Evolutionary conservation across 2,888 invertebrate species (phyloP), one percentile per base, ranked within the genome.

Genomic region (Zele albiditarsus): DNA sequence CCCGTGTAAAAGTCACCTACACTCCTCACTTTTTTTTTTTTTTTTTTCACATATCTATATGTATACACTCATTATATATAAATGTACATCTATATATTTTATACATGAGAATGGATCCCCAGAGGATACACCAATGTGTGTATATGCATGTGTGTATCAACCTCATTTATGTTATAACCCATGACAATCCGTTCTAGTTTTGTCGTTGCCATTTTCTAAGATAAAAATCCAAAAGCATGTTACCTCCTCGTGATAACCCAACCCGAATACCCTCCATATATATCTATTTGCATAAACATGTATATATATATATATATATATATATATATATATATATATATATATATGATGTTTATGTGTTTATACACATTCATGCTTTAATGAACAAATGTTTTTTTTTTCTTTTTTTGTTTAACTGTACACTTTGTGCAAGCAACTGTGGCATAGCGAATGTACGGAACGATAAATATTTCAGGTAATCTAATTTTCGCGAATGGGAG

Each of bases 181-280:
- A 71, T 71, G 38, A 46, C 42, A 62, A 33, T 62, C 33, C 60
- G 42, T 62, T 71, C 60, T 25, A 71, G 46, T 53, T 53, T 71
- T 46, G 60, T 71, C 62, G 60, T 62, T 27, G 46, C 10, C 25
- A 25, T 60, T 71, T 71, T 33, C 5, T n/a, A 33, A 53, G 68
- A 68, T 53, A 68, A 68, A 68, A 68, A 68, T 68, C 53, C 68
- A 49, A 49, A 57, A 33, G 38, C 20, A 53, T 68, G 27, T 49
- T 53, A 4, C 20, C 20, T 53, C 10, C 53, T 20, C 23, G 4
- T 23, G 20, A 53, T 53, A 23, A 28, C 67, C 57, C 27, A 42
- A 60, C 42, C 42, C 5, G 42, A 23, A 23, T 53, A 20, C 27
- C n/a, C 38, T 57, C n/a, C 57, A 67, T 58, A 58, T 58, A 58